phyloP scores from a whole-genome alignment of 2,113 vertebrate species.

The Gymnorhina tibicen region DNA sequence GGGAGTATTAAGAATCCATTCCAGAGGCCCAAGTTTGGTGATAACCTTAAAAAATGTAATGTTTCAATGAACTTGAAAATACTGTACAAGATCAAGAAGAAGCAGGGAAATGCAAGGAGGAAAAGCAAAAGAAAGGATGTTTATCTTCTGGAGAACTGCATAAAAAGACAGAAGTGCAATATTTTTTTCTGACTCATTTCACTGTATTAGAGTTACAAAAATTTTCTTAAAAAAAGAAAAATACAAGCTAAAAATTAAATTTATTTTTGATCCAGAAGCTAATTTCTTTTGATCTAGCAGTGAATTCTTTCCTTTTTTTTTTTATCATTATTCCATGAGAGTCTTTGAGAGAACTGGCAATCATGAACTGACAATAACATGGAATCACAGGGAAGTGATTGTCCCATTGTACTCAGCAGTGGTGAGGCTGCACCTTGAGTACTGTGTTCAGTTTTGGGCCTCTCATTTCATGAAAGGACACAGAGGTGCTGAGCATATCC shows the following conservation, averaged over 20 bases:
- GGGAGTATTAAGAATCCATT: constrained; percentile 90
- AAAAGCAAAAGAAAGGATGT: neutral
- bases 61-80: neutral
- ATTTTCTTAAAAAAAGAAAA: neutral
- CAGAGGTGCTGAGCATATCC: neutral
- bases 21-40: constrained; percentile 83
- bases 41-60: constrained; percentile 74
- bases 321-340: neutral
- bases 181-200: neutral
- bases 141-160: neutral
- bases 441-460: neutral
- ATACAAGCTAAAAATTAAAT: neutral
- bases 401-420: neutral
- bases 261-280: neutral
- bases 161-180: neutral
- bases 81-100: neutral
- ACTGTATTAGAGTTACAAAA: neutral
- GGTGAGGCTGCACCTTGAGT: neutral
- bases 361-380: neutral
- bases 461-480: neutral
- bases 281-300: neutral
- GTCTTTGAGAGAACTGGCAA: neutral
- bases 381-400: neutral
- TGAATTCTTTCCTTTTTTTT: neutral
- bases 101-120: neutral